Evolutionary conservation across 2,113 vertebrate species (phyloP).

Genomic region (Heteronetta atricapilla): DNA sequence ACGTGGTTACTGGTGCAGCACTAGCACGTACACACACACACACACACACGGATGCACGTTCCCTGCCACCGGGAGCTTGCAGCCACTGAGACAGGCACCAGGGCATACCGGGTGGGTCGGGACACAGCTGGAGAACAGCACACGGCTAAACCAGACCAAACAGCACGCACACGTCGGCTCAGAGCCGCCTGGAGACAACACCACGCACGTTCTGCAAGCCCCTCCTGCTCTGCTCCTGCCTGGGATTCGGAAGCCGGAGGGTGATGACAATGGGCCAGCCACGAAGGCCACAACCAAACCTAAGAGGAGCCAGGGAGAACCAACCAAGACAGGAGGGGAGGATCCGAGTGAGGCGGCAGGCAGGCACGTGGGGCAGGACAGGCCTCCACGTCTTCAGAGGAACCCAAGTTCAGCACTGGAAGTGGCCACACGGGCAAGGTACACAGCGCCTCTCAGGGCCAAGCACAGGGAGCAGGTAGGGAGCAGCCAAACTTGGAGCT

Average conservation of each 20-base stretch:
- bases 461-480: background rate
- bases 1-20: background rate
- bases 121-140: background rate
- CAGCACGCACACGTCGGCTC: accelerated
- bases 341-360: background rate
- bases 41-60: accelerated
- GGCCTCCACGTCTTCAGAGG: accelerated
- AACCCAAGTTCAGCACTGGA: background rate
- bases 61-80: background rate
- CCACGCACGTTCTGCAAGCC: background rate
- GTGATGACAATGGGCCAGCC: background rate
- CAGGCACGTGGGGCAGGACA: background rate
- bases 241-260: background rate
- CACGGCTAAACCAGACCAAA: background rate
- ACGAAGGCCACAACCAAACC: background rate
- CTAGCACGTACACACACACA: background rate
- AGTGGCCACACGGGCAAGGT: background rate
- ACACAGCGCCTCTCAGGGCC: background rate
- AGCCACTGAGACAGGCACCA: background rate
- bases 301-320: background rate
- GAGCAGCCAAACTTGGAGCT: background rate
- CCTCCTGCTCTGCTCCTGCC: background rate
- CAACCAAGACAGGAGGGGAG: background rate
- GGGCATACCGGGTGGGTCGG: background rate
- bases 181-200: background rate